Conservation (phyloP, 2,113 vertebrate species). For the Rhabdornis inornatus region DNA sequence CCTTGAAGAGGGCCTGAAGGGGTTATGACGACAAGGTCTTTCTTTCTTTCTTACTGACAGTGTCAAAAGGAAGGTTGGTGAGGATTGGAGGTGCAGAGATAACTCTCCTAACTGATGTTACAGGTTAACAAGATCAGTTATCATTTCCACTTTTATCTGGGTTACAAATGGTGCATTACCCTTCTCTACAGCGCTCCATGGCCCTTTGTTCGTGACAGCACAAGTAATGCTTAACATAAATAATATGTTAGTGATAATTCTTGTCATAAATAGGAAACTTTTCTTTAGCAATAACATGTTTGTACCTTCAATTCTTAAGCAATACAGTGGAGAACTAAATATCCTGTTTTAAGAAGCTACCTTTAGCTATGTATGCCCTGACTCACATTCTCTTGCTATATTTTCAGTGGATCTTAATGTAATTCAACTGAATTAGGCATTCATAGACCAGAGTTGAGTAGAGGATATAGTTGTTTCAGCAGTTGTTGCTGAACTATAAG, state of each 20-base stretch:
- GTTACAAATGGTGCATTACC: background rate
- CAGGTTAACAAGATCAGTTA: background rate
- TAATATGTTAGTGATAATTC: background rate
- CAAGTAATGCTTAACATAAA: background rate
- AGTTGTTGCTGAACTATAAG: background rate
- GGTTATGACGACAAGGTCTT: background rate
- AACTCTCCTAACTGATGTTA: background rate
- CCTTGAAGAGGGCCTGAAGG: background rate
- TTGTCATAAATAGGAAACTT: background rate
- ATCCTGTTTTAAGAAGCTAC: background rate
- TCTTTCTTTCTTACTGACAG: background rate
- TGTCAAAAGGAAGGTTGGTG: background rate
- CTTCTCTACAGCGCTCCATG: background rate
- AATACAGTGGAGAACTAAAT: background rate
- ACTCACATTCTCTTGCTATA: background rate
- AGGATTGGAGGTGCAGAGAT: background rate
- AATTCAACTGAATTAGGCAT: background rate
- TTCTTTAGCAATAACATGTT: background rate
- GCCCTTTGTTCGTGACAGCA: background rate
- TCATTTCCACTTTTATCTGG: background rate
- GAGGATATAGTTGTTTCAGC: background rate
- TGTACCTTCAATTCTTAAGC: background rate
- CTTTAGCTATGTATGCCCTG: background rate
- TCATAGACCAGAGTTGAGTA: background rate
- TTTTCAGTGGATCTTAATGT: background rate